Evolutionary conservation across 2,113 vertebrate genomes (phyloP), one percentile per base, ranked within the genome.

Genomic region (Polypterus senegalus): DNA sequence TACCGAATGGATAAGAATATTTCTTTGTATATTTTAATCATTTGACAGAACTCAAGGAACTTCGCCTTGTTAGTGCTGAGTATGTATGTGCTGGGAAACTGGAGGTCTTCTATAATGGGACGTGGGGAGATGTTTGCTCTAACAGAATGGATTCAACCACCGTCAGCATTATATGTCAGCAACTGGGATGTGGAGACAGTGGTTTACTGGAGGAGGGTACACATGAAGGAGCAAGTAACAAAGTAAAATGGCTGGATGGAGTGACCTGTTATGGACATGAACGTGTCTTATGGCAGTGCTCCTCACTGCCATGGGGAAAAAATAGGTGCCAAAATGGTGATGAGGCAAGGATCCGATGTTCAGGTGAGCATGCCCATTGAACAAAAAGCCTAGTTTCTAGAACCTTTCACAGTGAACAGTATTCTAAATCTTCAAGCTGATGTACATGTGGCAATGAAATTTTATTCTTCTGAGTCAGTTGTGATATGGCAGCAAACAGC

Each of bases 51-150:
- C 70, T 71, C 68, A 66, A 67, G 70, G 66, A 73, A 55, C 66
- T 79, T 27, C 70, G 74, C 7, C 65, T 79, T 47, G 10, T 9
- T 46, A 52, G 52, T 6, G 62, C 66, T 45, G 54, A 5, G 54
- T 56, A 47, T 9, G 3, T 10, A 9, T 79, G 77, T 57, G 7
- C 61, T 2, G 77, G 77, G 0, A 71, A 57, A 9, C 70, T 79
- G 58, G 77, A 79, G 60, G 61, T 79, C 27, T 76, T 77, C 46
- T 75, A 79, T 65, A 64, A 7, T 2, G 75, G 77, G 44, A 3
- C 6, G 0, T 77, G 77, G 75, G 75, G 75, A 11, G 70, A 49
- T 0, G 5, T 79, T 43, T 76, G 77, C 58, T 69, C 49, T 10
- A 67, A 2, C 1, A 6, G 44, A n/a, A 73, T 76, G 70, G 61